Conservation (phyloP, 1,140 invertebrate species). For the Polypedilum vanderplanki region DNA sequence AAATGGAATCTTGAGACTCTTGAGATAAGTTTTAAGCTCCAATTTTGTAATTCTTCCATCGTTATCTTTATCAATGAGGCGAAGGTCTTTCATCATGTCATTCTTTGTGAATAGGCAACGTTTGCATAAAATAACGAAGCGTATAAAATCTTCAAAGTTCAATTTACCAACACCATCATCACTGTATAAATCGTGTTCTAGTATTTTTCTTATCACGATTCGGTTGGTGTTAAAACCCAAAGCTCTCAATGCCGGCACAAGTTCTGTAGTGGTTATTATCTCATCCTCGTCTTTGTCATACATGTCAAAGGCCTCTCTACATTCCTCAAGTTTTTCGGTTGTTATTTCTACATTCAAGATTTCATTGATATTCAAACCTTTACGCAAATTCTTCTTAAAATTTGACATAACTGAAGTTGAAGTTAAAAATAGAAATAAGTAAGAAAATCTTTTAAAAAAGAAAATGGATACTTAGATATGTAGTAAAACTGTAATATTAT, state of each 20-base stretch:
- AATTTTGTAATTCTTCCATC: constrained; percentile 23
- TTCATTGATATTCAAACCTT: constrained; percentile 14
- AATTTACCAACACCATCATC: neutral
- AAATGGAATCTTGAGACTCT: neutral
- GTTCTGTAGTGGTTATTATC: neutral
- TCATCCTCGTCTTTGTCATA: neutral
- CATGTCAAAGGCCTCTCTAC: neutral
- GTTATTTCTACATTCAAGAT: neutral
- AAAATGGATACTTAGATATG: no score
- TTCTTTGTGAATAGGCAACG: neutral
- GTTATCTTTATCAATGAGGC: neutral
- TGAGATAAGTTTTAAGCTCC: neutral
- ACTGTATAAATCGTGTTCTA: neutral
- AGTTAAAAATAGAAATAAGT: no score
- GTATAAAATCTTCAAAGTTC: neutral
- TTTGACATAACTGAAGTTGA: no score
- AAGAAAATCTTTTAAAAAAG: no score
- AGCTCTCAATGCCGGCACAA: neutral
- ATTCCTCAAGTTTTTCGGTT: neutral
- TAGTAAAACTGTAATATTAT: no score
- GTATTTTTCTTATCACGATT: neutral
- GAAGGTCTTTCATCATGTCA: neutral
- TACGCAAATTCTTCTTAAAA: neutral
- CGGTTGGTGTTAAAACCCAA: constrained; percentile 15
- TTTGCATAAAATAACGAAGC: neutral